Conservation (phyloP, 1,140 invertebrate genomes). For the Drosophila lacteicornis region DNA sequence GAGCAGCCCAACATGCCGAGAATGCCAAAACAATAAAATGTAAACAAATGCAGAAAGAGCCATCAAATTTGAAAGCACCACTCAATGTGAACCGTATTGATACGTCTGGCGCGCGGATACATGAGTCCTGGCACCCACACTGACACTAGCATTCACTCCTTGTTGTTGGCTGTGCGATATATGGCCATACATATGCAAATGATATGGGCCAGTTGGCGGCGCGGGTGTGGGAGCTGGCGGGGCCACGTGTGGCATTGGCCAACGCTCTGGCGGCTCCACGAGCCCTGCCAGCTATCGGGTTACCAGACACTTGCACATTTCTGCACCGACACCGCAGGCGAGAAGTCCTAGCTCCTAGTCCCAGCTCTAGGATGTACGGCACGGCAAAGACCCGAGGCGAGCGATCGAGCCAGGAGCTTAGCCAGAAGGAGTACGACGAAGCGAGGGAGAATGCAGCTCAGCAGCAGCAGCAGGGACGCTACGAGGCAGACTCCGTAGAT, state of each 20-base stretch:
- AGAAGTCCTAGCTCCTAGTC: constrained; percentile 57
- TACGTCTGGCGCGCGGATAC: constrained; percentile 34
- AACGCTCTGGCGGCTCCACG: constrained; percentile 17
- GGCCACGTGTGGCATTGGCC: constrained; percentile 41
- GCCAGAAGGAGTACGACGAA: constrained; percentile 7
- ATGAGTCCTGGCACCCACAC: constrained; percentile 44
- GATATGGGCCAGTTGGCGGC: constrained; percentile 61
- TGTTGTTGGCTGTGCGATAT: constrained; percentile 37
- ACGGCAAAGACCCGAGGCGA: constrained; percentile 18
- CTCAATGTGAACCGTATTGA: constrained; percentile 71
- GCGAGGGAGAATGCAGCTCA: neutral
- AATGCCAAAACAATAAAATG: constrained; percentile 79
- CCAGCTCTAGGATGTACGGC: constrained; percentile 38
- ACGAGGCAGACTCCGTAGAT: constrained; percentile 10
- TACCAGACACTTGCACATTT: constrained; percentile 82
- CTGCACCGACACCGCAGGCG: constrained; percentile 78
- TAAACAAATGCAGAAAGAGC: constrained; percentile 78
- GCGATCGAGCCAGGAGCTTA: constrained; percentile 12
- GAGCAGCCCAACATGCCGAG: constrained; percentile 15
- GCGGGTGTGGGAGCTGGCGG: constrained; percentile 17
- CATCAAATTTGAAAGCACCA: constrained; percentile 80
- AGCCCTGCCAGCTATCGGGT: constrained; percentile 67
- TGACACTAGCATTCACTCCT: constrained; percentile 21
- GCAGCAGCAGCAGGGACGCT: constrained; percentile 17
- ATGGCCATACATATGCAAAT: constrained; percentile 73